Evolutionary conservation across 2,888 invertebrate genomes (phyloP).

Genomic region (Pandemis corylana): DNA sequence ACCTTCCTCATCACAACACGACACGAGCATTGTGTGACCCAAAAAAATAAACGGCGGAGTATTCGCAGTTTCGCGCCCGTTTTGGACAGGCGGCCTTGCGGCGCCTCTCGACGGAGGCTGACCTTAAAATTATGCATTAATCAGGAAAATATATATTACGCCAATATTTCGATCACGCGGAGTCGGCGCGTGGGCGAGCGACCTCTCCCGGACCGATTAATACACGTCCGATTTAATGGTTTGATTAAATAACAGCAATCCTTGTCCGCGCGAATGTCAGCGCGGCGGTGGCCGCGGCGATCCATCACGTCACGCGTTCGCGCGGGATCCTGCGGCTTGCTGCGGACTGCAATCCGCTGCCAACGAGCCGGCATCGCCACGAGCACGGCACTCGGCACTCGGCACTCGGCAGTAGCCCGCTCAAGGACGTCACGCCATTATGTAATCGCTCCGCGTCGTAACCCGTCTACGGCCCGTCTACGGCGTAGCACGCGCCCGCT

Average conservation of each 20-base stretch:
- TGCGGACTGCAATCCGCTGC: no score
- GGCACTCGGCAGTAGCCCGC: no score
- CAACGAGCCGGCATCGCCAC: no score
- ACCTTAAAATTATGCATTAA: slow-evolving; percentile 1
- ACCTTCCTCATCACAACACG: no score
- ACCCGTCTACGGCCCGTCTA: slow-evolving; percentile 15
- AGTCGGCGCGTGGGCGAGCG: background rate
- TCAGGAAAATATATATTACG: background rate
- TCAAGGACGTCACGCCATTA: background rate
- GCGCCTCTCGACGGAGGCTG: background rate
- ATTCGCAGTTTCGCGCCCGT: no score
- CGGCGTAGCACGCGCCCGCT: slow-evolving; percentile 4
- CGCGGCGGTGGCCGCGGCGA: background rate
- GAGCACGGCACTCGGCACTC: no score
- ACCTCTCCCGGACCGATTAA: background rate
- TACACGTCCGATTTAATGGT: background rate
- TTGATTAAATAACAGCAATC: background rate
- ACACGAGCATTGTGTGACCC: no score
- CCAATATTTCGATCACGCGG: background rate
- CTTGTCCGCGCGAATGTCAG: background rate
- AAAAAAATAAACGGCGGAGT: no score
- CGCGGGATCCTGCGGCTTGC: no score
- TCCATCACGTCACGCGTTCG: background rate
- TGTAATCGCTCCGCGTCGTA: slow-evolving; percentile 11
- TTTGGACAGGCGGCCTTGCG: no score